A percentile compares a stretch with the other conserved stretches of the same genome.
Conservation (phyloP, 2,113 vertebrate species). For the Murina feae region DNA sequence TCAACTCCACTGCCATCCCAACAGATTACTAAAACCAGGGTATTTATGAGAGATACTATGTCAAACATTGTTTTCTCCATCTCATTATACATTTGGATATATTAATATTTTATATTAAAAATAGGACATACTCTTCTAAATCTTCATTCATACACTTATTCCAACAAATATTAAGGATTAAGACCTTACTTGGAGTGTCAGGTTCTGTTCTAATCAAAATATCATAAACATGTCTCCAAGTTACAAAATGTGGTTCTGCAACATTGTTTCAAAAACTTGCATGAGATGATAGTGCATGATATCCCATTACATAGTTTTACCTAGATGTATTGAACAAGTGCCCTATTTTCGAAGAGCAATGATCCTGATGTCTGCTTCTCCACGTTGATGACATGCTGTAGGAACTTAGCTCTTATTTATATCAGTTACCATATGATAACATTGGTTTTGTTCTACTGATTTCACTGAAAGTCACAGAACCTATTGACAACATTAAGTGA, state of each 20-base stretch:
- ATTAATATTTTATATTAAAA: slow-evolving; percentile 30
- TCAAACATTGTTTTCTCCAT: not conserved
- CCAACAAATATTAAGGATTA: not conserved
- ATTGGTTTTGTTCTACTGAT: not conserved
- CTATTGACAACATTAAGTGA: not conserved
- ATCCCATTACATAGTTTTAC: not conserved
- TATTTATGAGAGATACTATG: not conserved
- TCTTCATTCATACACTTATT: not conserved
- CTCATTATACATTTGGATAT: not conserved
- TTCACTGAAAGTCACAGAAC: not conserved
- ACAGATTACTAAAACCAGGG: not conserved
- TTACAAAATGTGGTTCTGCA: not conserved
- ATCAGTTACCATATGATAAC: not conserved
- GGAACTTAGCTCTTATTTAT: not conserved
- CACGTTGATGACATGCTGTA: not conserved
- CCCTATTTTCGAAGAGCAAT: not conserved
- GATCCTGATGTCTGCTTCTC: not conserved
- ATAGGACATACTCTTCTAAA: not conserved
- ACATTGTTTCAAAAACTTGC: not conserved
- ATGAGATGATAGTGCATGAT: not conserved
- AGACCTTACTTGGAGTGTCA: not conserved
- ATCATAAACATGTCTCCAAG: not conserved
- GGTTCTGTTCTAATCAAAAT: not conserved
- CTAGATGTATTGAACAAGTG: not conserved
- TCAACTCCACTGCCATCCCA: not conserved